phyloP scores from a whole-genome alignment of 2,113 vertebrate species.

The Antigone vipio region DNA sequence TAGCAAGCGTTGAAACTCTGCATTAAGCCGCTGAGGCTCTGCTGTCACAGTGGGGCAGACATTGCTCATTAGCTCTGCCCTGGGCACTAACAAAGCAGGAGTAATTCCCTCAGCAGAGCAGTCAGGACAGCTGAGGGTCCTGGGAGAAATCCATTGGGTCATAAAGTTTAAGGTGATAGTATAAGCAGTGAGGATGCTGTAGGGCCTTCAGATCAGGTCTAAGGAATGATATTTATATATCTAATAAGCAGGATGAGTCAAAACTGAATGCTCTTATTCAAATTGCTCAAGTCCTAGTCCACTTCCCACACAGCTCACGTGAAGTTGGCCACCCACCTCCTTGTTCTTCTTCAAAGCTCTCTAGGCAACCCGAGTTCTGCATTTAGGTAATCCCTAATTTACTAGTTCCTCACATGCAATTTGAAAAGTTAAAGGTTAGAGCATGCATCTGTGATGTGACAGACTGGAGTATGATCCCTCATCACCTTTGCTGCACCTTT shows the following conservation, averaged over 20 bases:
- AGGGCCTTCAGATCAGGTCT: neutral
- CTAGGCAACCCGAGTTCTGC: fast-evolving
- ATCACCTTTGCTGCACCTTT: neutral
- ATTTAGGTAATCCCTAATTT: neutral
- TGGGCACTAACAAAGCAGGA: neutral
- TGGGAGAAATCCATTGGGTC: neutral
- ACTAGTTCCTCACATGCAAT: neutral
- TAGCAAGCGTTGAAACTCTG: neutral
- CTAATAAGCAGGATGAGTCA: neutral
- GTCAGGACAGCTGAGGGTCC: neutral
- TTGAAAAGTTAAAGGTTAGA: neutral
- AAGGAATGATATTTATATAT: neutral
- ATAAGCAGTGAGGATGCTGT: neutral
- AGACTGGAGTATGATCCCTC: neutral
- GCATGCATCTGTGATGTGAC: neutral
- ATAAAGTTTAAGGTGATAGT: neutral
- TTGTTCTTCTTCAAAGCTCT: neutral
- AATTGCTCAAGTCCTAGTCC: neutral
- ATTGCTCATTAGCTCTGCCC: neutral
- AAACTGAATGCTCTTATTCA: neutral
- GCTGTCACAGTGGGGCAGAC: neutral
- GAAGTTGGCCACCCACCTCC: neutral
- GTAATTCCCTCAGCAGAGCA: neutral
- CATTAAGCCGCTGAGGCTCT: neutral
- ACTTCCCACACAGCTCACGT: neutral